Percentiles rank a stretch among this genome's conserved stretches.
These are phyloP conservation scores for Eulemur macaco DNA, from an alignment of 2,113 vertebrate genomes.

Conservation along the genomic window DNA sequence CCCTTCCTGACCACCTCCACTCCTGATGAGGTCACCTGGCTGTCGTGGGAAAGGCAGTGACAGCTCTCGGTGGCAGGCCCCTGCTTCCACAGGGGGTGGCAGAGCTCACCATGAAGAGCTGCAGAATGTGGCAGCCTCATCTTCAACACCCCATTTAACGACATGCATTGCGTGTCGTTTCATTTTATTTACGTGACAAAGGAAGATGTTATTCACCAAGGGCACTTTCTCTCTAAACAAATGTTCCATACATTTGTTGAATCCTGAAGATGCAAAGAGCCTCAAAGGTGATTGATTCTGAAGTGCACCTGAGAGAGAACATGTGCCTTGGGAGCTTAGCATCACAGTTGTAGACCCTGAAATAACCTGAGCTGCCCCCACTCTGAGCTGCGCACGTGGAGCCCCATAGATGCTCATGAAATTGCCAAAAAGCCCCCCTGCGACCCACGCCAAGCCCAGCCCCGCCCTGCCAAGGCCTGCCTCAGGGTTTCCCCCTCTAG, in stretches of 20 bases:
- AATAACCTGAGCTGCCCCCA: not conserved
- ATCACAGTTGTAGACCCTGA: not conserved
- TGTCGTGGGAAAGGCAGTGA: not conserved
- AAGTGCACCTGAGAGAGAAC: not conserved
- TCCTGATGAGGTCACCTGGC: not conserved
- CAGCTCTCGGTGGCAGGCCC: not conserved
- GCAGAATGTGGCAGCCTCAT: not conserved
- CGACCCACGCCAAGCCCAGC: not conserved
- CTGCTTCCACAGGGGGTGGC: not conserved
- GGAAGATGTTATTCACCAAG: not conserved
- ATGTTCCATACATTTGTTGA: not conserved
- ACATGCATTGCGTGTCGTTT: not conserved
- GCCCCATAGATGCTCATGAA: rapidly evolving
- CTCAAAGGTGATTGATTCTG: not conserved
- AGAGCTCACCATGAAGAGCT: not conserved
- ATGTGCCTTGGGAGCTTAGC: rapidly evolving
- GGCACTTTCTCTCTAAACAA: not conserved
- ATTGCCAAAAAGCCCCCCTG: not conserved
- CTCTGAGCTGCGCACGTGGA: not conserved
- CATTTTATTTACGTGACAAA: not conserved
- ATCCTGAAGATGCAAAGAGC: not conserved
- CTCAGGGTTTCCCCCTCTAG: not conserved
- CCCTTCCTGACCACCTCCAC: not conserved
- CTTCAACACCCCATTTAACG: not conserved
- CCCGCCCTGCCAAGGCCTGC: not conserved